Base-by-base conservation (phyloP, 2,797 vertebrate species). In the Taeniopygia guttata region DNA sequence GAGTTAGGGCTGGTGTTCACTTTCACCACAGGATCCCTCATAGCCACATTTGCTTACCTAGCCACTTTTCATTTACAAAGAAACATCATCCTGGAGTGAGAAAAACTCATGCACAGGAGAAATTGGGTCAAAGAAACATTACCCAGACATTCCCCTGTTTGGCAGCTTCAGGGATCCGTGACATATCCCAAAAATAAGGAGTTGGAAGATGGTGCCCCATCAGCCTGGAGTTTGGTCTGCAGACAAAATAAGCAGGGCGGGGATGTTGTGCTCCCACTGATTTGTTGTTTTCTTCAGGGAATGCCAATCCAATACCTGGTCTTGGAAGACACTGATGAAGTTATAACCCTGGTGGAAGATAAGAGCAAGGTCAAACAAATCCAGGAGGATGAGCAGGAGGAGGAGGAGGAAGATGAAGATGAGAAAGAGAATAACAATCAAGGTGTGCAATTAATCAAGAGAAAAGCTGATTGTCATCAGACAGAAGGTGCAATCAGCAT, bases 301-400 rank as follows among this genome's bases (percentile, higher is more conserved):
- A 94, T 78, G 14, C 98, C 98, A 81, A 94, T 99, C 81, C 98
- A 98, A 80, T 99, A 98, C 95, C 91, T 99, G 93, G 97, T 97
- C 30, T 95, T 99, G 78, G 97, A 97, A 93, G 97, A 98, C 89
- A 82, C 97, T 2, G 98, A 99, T 54, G 98, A 98, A 79, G 97
- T 99, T 81, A 13, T 98, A 87, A 98, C 98, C 49, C 96, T 98
- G 60, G 97, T 99, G 82, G 96, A 97, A 96, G 97, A 97, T 45
- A 94, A 87, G 29, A 83, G 40, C 29, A 68, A 97, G 46, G 62
- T 93, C 1, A 10, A 77, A 55, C 83, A 85, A 58, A 68, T 89
- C 45, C 91, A 93, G 69, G 91, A 97, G 34, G 69, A 89, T 7
- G 51, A 89, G 19, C 56, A 96, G 19, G 59, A 96, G 18, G 82